Evolutionary conservation across 1,140 invertebrate genomes (phyloP), one percentile per base, ranked within the genome.

Genomic region (Drosophila hydei): DNA sequence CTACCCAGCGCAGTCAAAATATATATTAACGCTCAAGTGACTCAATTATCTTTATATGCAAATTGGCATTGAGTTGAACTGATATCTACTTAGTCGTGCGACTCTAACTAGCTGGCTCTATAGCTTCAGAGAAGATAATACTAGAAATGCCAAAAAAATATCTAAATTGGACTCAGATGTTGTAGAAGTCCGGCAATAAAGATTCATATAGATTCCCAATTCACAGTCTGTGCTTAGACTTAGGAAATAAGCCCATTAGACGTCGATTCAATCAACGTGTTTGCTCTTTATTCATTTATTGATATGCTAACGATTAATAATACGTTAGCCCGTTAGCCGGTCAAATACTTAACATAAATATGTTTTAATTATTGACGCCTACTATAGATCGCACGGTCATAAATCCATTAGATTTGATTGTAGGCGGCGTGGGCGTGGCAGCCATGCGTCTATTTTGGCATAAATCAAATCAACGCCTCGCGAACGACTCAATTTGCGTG

Each of bases 391-490:
- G 68, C 61, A 71, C 51, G 52, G n/a, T 16, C 45, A 51, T 65
- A 65, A 71, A 65, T 58, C 68, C 45, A 65, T 71, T 71, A 65
- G 36, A 51, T 43, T 7, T 25, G 11, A 16, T 21, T 14, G 27
- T 11, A 8, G 33, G 21, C 25, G n/a, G 7, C 1, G 8, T 23
- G 40, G 30, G 48, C 11, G 47, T 30, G 55, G 12, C 16, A 21
- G 21, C 21, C 19, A 30, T 30, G 27, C 48, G 48, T 64, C 25
- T 64, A 55, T 56, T 70, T 55, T 33, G 43, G 59, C 58, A 72
- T 75, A 75, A 62, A 75, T 76, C 56, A 76, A 73, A 76, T 72
- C 74, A 72, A 72, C 72, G 68, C 72, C 60, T 52, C 54, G 30
- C 30, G 18, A 58, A 73, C 63, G 21, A 47, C 70, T 76, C 74